These are phyloP conservation scores for Parthenolecanium corni DNA, from an alignment of 2,888 invertebrate genomes.

Conservation along the genomic window DNA sequence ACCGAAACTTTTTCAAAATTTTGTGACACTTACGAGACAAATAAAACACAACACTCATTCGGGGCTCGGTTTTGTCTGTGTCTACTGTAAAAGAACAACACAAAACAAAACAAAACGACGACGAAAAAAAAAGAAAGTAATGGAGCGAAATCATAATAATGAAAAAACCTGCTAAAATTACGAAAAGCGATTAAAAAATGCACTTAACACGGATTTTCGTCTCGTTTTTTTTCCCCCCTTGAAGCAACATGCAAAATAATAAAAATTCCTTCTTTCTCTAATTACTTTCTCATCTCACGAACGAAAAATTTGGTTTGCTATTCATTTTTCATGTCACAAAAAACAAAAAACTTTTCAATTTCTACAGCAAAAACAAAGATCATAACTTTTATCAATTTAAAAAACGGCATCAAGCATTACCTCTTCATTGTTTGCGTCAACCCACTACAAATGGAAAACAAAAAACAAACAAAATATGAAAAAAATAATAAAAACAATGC, in stretches of 20 bases:
- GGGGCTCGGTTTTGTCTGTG: constrained; percentile 25
- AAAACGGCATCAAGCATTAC: constrained; percentile 40
- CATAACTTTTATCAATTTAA: constrained; percentile 24
- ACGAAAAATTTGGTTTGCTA: neutral
- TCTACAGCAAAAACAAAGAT: constrained; percentile 3
- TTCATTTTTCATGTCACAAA: neutral
- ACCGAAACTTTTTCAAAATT: constrained; percentile 1
- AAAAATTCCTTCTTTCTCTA: no score
- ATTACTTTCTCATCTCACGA: no score
- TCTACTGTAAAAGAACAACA: constrained; percentile 8
- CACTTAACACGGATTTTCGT: neutral
- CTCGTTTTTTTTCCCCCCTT: no score
- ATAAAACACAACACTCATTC: neutral
- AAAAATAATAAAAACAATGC: constrained; percentile 22
- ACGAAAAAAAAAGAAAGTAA: constrained; percentile 16
- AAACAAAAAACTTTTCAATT: neutral
- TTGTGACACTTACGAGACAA: neutral
- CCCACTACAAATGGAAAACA: constrained; percentile 47
- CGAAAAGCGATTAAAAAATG: constrained; percentile 11
- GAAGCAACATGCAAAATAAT: neutral
- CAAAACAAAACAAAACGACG: constrained; percentile 15
- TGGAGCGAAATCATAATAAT: constrained; percentile 29
- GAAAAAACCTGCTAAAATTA: constrained; percentile 33
- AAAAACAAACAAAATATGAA: constrained; percentile 33
- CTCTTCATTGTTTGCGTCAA: constrained; percentile 55